These are phyloP conservation scores for Corythornis cristatus DNA, from an alignment of 2,113 vertebrate species.

Conservation along the genomic window DNA sequence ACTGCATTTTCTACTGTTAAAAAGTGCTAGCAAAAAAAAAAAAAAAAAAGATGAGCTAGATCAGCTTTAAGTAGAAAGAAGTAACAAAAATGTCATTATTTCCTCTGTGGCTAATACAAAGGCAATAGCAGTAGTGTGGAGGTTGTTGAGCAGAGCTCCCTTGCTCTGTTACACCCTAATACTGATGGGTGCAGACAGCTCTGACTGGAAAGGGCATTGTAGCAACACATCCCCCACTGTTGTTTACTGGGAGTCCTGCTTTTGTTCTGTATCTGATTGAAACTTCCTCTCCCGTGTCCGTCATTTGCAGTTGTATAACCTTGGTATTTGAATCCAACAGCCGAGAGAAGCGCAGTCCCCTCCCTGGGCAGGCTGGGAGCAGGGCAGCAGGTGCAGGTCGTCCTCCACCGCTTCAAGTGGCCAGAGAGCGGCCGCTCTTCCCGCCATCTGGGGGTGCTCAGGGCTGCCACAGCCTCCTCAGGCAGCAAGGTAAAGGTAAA, in stretches of 20 bases:
- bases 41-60: background rate
- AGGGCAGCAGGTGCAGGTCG: background rate
- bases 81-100: background rate
- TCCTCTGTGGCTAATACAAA: background rate
- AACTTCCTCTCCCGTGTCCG: background rate
- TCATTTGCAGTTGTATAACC: background rate
- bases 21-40: background rate
- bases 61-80: background rate
- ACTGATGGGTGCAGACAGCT: background rate
- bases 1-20: background rate
- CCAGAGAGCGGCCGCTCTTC: background rate
- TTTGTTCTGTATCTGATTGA: conserved; percentile 43
- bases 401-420: background rate
- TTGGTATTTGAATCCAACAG: background rate
- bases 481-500: background rate
- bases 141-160: background rate
- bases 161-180: background rate
- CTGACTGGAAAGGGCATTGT: background rate
- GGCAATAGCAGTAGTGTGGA: background rate
- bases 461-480: background rate
- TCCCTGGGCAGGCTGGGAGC: background rate
- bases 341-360: rapidly evolving
- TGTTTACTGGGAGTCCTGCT: conserved; percentile 17
- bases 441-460: rapidly evolving
- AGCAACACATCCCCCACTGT: background rate